Percentiles rank a stretch among this genome's conserved stretches.
Conservation (phyloP, 2,797 vertebrate genomes). For the Discoglossus pictus region DNA sequence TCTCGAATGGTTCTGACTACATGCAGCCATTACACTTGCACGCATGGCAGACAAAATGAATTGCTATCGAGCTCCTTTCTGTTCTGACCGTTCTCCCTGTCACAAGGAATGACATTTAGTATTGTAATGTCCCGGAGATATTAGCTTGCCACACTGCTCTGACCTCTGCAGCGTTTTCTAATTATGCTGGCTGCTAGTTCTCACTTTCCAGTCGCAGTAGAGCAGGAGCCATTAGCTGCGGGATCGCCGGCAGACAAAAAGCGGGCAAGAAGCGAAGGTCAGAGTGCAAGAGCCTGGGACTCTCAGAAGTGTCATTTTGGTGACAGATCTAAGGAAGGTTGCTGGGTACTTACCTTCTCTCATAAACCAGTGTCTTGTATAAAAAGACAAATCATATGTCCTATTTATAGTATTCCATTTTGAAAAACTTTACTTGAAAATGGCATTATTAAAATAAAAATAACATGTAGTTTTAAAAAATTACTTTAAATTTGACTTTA, state of each 20-base stretch:
- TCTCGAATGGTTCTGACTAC: too few species aligned
- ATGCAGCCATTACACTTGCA: too few species aligned
- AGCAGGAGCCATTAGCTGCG: neutral
- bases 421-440: too few species aligned
- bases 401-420: too few species aligned
- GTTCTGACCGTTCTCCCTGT: conserved; percentile 8
- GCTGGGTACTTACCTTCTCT: conserved; percentile 3
- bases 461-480: too few species aligned
- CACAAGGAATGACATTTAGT: conserved; percentile 2
- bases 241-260: conserved; percentile 2
- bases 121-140: conserved; percentile 11
- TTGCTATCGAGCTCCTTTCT: neutral
- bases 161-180: conserved; percentile 26
- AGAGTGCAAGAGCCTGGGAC: neutral
- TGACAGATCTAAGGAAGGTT: neutral
- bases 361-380: too few species aligned
- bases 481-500: too few species aligned
- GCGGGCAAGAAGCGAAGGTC: neutral
- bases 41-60: neutral
- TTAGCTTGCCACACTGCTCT: neutral
- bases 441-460: too few species aligned
- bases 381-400: too few species aligned
- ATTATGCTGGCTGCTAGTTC: conserved; percentile 23
- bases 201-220: conserved; percentile 5
- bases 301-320: neutral